Evolutionary conservation across 2,797 vertebrate genomes (phyloP), one percentile per base, ranked within the genome.

Genomic region (Acanthornis magna): DNA sequence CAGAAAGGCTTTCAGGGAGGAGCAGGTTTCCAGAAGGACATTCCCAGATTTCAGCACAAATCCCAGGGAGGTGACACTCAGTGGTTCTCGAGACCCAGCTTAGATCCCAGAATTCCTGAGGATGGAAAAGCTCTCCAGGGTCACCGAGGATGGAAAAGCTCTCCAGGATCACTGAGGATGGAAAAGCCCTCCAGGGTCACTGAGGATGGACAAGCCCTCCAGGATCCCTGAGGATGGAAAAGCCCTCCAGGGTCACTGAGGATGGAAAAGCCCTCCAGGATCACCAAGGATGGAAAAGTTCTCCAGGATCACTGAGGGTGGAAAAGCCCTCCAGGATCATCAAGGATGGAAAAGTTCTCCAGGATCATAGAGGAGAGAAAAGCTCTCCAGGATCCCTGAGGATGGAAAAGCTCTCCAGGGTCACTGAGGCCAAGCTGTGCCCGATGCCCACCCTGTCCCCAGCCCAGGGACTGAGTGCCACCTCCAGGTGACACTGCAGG

Each of bases 381-480:
- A 40, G 40, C 40, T 7, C 40, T 42, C 23, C 53, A 20, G 38
- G 10, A 36, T 13, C 7, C 8, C n/a, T 13, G 45, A 60, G 53
- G 20, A 0, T 60, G 85, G 68, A 40, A 67, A 80, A 88, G 0
- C 22, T 8, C 25, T 22, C 45, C 25, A 17, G 47, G 68, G 10
- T 0, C 30, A 32, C 0, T 1, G 5, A 70, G 23, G 1, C 30
- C 48, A 0, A 4, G 2, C 34, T 3, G 40, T 11, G 83, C 7
- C 23, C 0, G 0, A n/a, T 19, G 0, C n/a, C 27, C 29, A 5
- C 40, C 29, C 2, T 11, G 47, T 22, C 27, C 38, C 60, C 54
- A 61, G 38, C 38, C 38, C 38, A 38, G 38, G 38, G 38, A 38
- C 38, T 38, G 10, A 38, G 38, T 38, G 38, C 38, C 38, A 38